Conservation (phyloP, 2,797 vertebrate genomes). For the Sus cebifrons region DNA sequence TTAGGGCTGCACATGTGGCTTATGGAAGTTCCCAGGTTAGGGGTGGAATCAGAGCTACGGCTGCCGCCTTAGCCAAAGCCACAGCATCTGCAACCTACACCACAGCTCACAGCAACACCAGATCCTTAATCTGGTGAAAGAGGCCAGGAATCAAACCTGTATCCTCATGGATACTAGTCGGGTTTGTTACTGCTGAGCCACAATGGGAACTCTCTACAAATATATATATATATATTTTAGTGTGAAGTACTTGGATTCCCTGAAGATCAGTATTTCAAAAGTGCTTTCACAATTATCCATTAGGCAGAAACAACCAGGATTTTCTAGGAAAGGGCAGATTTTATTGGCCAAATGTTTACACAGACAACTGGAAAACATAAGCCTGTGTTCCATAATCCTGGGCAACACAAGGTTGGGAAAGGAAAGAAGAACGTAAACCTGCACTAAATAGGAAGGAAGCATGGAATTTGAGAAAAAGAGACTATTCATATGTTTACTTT, state of each 20-base stretch:
- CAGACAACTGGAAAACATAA: not conserved
- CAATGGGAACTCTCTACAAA: too few species aligned
- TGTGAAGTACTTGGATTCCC: not conserved
- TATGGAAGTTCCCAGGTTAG: too few species aligned
- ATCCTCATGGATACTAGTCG: too few species aligned
- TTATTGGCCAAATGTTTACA: not conserved
- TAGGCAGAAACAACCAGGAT: not conserved
- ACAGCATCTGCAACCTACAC: too few species aligned
- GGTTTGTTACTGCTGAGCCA: too few species aligned
- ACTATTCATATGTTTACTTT: not conserved
- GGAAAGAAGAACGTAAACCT: not conserved
- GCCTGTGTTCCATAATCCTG: not conserved
- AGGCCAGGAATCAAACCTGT: too few species aligned
- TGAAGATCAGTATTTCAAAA: constrained; percentile 55
- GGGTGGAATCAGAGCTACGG: too few species aligned
- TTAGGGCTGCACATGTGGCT: too few species aligned
- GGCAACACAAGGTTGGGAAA: not conserved
- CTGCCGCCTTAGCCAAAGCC: too few species aligned
- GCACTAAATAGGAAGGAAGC: not conserved
- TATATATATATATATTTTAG: not conserved
- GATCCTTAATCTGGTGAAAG: too few species aligned
- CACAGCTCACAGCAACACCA: too few species aligned
- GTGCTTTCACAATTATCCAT: not conserved
- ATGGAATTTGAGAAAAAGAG: not conserved
- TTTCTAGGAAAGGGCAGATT: not conserved